phyloP scores from a whole-genome alignment of 2,113 vertebrate genomes.

The Macaca nemestrina region DNA sequence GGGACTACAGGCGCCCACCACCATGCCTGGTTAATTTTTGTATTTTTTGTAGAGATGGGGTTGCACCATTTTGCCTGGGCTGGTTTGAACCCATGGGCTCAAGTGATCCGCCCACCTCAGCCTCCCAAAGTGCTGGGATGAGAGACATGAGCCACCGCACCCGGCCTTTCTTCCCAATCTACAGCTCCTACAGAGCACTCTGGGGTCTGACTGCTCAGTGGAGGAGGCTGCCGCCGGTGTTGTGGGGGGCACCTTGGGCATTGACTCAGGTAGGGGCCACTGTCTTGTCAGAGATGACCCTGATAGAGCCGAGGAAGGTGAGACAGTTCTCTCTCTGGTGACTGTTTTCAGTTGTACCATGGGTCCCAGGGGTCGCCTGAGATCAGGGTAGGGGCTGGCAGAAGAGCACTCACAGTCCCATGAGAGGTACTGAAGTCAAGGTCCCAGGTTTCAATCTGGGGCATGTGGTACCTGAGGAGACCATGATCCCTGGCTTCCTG shows the following conservation, averaged over 20 bases:
- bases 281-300: constrained; percentile 83
- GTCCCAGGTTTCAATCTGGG: constrained; percentile 78
- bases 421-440: constrained; percentile 88
- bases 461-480: constrained; percentile 85
- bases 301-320: constrained; percentile 86
- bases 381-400: constrained; percentile 68
- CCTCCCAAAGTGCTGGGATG: no score
- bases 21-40: no score
- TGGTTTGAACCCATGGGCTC: no score
- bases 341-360: constrained; percentile 87
- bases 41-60: no score
- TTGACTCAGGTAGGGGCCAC: not conserved
- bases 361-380: constrained; percentile 85
- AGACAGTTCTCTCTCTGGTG: constrained; percentile 80
- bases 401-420: constrained; percentile 87
- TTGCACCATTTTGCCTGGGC: no score
- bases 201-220: not conserved
- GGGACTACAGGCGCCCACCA: no score
- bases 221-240: not conserved
- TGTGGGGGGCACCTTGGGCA: not conserved
- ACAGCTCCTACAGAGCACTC: no score
- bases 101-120: no score
- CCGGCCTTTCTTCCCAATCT: no score
- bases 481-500: constrained; percentile 85
- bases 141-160: no score